These are phyloP conservation scores for Drosophila nr. medialis DNA, from an alignment of 2,888 invertebrate genomes.

Conservation along the genomic window DNA sequence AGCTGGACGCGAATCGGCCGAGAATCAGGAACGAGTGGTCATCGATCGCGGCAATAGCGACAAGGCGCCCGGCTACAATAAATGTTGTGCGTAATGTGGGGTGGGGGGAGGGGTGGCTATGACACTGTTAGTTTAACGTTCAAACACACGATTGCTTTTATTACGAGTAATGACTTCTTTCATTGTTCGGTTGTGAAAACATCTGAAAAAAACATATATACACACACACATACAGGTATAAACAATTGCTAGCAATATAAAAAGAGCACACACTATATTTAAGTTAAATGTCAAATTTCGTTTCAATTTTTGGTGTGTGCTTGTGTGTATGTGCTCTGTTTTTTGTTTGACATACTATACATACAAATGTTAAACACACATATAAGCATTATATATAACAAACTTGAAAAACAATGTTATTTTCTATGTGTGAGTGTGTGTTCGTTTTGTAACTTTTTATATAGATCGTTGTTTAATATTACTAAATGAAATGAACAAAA, in stretches of 20 bases:
- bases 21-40: slow-evolving; percentile 89
- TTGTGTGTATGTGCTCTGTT: not conserved
- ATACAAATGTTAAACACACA: slow-evolving; percentile 11
- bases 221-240: not conserved
- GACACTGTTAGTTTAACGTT: slow-evolving; percentile 54
- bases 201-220: not conserved
- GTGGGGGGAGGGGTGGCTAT: slow-evolving; percentile 9
- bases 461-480: slow-evolving; percentile 41
- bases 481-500: slow-evolving; percentile 18
- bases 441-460: slow-evolving; percentile 41
- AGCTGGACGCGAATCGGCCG: slow-evolving; percentile 91
- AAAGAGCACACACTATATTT: not conserved
- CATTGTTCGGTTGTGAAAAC: too few relatives aligned
- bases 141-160: slow-evolving; percentile 51
- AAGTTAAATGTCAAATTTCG: not conserved
- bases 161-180: slow-evolving; percentile 3
- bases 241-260: not conserved
- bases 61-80: slow-evolving; percentile 84
- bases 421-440: slow-evolving; percentile 18
- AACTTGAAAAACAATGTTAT: slow-evolving; percentile 48
- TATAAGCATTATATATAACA: slow-evolving; percentile 23
- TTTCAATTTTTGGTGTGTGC: not conserved
- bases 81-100: slow-evolving; percentile 84
- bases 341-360: slow-evolving; percentile 7
- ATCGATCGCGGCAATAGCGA: slow-evolving; percentile 88